Evolutionary conservation across 2,888 invertebrate species (phyloP).

Genomic region (Phalera bucephala): DNA sequence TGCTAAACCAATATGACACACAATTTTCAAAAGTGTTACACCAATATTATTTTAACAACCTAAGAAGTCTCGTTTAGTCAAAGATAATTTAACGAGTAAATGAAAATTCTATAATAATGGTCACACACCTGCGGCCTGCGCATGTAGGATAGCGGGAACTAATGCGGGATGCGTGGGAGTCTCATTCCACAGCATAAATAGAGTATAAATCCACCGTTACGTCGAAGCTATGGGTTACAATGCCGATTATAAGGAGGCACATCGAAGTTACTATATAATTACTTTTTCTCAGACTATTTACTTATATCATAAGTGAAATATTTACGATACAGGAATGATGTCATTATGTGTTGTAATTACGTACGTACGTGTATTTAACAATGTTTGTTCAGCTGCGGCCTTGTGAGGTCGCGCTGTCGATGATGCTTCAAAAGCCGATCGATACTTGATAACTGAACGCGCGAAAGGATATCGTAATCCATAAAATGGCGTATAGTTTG

Average conservation of each 20-base stretch:
- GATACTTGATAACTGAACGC: slow-evolving; percentile 33
- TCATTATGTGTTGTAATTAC: slow-evolving; percentile 65
- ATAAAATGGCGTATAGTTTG: slow-evolving; percentile 13
- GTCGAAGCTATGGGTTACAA: slow-evolving; percentile 3
- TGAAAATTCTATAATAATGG: slow-evolving; percentile 29
- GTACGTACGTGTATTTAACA: slow-evolving; percentile 32
- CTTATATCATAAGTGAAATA: slow-evolving; percentile 36
- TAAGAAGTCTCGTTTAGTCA: neutral
- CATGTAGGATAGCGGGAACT: slow-evolving; percentile 35
- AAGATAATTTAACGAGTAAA: slow-evolving; percentile 36
- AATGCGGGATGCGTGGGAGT: slow-evolving; percentile 50
- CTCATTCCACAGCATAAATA: slow-evolving; percentile 30
- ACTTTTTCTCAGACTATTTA: slow-evolving; percentile 20
- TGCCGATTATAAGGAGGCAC: slow-evolving; percentile 2
- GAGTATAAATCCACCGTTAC: slow-evolving; percentile 33
- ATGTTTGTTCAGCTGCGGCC: slow-evolving; percentile 74
- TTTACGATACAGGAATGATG: slow-evolving; percentile 50
- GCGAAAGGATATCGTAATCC: slow-evolving; percentile 26
- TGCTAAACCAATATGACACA: neutral
- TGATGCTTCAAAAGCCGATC: slow-evolving; percentile 47
- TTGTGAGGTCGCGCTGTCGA: slow-evolving; percentile 62
- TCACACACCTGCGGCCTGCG: slow-evolving; percentile 28
- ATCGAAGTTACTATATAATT: slow-evolving; percentile 3
- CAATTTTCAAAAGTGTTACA: slow-evolving; percentile 2
- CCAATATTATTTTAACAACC: slow-evolving; percentile 1